Conservation (phyloP, 2,113 vertebrate genomes). For the Psittacara wagleri region DNA sequence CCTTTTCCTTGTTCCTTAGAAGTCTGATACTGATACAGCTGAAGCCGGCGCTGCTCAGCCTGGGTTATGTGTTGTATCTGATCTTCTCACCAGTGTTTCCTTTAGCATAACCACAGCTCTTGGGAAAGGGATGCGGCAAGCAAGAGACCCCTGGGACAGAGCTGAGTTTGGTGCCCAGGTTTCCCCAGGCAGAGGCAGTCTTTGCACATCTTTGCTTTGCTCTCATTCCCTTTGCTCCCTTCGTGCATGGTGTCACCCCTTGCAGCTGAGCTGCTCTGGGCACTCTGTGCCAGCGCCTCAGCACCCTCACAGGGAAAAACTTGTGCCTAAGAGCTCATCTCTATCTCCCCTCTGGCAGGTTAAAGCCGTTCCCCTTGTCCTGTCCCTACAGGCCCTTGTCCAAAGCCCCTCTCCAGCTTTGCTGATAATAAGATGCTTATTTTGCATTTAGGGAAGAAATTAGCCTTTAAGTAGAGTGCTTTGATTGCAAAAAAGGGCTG, state of each 20-base stretch:
- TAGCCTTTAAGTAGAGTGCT: not conserved
- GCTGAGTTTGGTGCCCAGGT: not conserved
- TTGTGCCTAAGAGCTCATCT: not conserved
- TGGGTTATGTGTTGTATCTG: not conserved
- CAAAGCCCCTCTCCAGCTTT: not conserved
- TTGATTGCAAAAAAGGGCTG: not conserved
- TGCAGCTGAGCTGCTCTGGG: not conserved
- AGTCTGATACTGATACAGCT: accelerated
- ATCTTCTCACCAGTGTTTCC: not conserved
- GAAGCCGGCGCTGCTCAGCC: not conserved
- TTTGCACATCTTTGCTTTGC: not conserved
- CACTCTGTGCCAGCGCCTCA: not conserved
- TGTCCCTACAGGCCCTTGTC: not conserved
- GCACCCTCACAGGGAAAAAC: not conserved
- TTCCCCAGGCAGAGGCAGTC: not conserved
- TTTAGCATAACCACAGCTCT: accelerated
- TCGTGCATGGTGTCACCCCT: not conserved
- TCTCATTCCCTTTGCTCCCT: accelerated
- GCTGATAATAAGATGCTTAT: not conserved
- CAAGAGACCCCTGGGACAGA: not conserved
- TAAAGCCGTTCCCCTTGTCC: not conserved
- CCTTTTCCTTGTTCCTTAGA: not conserved
- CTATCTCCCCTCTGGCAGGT: not conserved
- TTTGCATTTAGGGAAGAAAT: not conserved
- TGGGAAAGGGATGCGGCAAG: not conserved